A percentile compares a stretch with the other conserved stretches of the same genome.
phyloP scores from a whole-genome alignment of 2,797 vertebrate species.

The Microchirus variegatus region DNA sequence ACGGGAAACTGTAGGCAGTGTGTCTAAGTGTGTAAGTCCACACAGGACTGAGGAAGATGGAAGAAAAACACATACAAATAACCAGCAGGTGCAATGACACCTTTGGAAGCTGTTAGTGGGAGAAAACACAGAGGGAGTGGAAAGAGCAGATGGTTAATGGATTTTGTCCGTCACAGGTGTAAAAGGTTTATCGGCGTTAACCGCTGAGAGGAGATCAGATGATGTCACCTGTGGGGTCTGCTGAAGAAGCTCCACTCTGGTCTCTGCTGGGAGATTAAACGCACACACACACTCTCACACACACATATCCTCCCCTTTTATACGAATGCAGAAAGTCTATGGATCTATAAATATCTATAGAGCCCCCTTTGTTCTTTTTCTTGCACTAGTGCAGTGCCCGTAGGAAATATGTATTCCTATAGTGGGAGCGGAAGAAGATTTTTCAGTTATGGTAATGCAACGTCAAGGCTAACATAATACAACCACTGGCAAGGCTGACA shows the following conservation, averaged over 20 bases:
- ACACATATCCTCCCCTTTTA: neutral
- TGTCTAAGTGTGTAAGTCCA: neutral
- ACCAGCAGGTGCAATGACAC: neutral
- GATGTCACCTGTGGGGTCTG: constrained; percentile 60
- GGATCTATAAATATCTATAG: constrained; percentile 19
- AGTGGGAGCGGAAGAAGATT: no score
- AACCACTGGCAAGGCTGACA: no score
- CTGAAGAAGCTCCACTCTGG: constrained; percentile 36
- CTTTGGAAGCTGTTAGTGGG: neutral
- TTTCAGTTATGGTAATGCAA: no score
- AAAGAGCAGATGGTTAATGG: constrained; percentile 35
- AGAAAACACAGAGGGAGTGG: neutral
- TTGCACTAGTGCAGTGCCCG: no score
- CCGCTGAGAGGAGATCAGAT: constrained; percentile 59
- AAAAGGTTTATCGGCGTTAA: constrained; percentile 50
- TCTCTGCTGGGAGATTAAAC: constrained; percentile 31
- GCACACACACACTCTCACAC: constrained; percentile 1
- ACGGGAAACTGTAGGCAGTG: neutral
- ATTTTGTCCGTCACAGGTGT: constrained; percentile 19
- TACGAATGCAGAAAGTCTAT: constrained; percentile 7
- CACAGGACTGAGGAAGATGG: neutral
- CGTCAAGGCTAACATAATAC: no score
- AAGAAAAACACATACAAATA: constrained; percentile 1
- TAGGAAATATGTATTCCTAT: no score
- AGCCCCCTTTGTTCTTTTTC: neutral